Base-by-base conservation (phyloP, 2,888 invertebrate species). In the Erpobdella octoculata region DNA sequence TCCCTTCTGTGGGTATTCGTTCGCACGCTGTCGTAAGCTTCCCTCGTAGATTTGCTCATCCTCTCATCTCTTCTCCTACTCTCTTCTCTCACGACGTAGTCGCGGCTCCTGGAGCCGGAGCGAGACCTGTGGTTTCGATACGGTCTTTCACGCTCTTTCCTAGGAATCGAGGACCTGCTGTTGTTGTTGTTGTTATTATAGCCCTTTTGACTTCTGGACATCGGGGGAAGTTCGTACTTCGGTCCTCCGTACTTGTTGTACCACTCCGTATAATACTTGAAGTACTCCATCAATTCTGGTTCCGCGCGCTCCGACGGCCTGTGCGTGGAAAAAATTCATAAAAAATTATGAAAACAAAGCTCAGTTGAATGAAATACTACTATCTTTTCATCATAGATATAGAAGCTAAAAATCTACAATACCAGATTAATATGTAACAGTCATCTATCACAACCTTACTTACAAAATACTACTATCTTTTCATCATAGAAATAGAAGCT, bases 191-290 rank as follows among this genome's bases (percentile, higher is more conserved):
- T 28, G 48, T 48, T 68, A 0, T 48, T 28, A 33, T 25, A 9
- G 64, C 36, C 9, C 35, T 33, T 4, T n/a, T n/a, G n/a, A n/a
- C n/a, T n/a, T n/a, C n/a, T n/a, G n/a, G n/a, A n/a, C n/a, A n/a
- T 9, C 2, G 64, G 9, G 0, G 64, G 64, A 64, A 8, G 31
- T 35, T 37, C 64, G 4, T 64, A 37, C 8, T 35, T 25, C 5
- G 37, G 37, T 21, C 33, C 36, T 1, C 35, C 68, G 31, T 48
- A 68, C 18, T 68, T 68, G 31, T 41, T 48, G 15, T 68, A 46
- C 68, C 68, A 68, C 2, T 68, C 68, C 31, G 41, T 46, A n/a
- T 35, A 68, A 28, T 48, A 21, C 35, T 21, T n/a, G 48, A 48
- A 68, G 6, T 68, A 68, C 21, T 68, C 68, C 12, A 25, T n/a